phyloP scores from a whole-genome alignment of 2,113 vertebrate species.

The Psettodes erumei region DNA sequence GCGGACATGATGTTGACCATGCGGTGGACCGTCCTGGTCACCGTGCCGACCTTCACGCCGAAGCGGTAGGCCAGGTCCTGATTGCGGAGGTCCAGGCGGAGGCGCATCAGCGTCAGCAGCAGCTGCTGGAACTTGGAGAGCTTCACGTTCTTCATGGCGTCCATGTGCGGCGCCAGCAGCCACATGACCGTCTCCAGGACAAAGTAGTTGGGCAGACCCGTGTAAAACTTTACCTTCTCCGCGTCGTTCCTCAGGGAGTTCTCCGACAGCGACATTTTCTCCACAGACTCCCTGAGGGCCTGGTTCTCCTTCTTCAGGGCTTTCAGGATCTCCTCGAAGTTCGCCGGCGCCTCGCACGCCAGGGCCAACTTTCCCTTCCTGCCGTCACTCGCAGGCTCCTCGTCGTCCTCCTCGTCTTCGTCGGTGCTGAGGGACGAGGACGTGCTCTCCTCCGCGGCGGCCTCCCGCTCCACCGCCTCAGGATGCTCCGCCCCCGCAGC shows the following conservation, averaged over 20 bases:
- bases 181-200: constrained; percentile 84
- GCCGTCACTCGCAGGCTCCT: constrained; percentile 56
- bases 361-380: constrained; percentile 58
- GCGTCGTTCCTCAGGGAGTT: constrained; percentile 79
- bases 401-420: constrained; percentile 45
- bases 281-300: constrained; percentile 78
- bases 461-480: constrained; percentile 34
- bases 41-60: constrained; percentile 77
- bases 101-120: constrained; percentile 82
- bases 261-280: constrained; percentile 82
- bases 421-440: constrained; percentile 72
- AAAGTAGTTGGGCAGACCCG: constrained; percentile 83
- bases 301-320: constrained; percentile 79
- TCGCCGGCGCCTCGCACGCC: constrained; percentile 22
- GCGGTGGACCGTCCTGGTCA: constrained; percentile 78
- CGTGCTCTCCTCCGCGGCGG: constrained; percentile 55
- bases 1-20: constrained; percentile 84
- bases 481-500: constrained; percentile 28
- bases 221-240: constrained; percentile 84
- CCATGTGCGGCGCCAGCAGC: constrained; percentile 83
- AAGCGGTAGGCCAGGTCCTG: constrained; percentile 84
- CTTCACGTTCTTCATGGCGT: constrained; percentile 74
- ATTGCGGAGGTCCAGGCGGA: constrained; percentile 81
- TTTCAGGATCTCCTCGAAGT: constrained; percentile 72
- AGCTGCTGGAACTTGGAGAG: constrained; percentile 84